These are phyloP conservation scores for Caenorhabditis remanei DNA, from an alignment of 1,140 invertebrate genomes.

Conservation along the genomic window DNA sequence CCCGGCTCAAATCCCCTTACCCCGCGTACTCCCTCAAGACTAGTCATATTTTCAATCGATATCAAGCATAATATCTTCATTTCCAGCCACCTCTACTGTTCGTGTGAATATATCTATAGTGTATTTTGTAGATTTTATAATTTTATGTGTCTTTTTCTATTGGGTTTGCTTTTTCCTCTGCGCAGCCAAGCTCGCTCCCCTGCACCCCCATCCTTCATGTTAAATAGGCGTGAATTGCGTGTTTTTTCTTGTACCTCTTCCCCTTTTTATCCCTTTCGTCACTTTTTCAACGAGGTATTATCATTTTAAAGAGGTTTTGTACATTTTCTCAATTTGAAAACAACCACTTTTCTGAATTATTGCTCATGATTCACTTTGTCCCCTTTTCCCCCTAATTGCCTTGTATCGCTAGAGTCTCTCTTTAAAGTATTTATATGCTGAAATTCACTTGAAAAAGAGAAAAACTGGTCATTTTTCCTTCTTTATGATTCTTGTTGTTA, in stretches of 20 bases:
- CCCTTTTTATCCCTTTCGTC: background rate
- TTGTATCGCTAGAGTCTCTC: background rate
- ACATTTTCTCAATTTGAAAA: background rate
- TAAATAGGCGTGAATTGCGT: slow-evolving; percentile 30
- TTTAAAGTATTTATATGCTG: slow-evolving; percentile 24
- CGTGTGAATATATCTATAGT: slow-evolving; percentile 22
- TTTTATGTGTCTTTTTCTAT: background rate
- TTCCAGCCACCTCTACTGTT: background rate
- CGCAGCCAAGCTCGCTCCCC: background rate
- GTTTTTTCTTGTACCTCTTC: background rate
- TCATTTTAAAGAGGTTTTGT: background rate
- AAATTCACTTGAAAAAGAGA: slow-evolving; percentile 46
- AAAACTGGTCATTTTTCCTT: slow-evolving; percentile 7
- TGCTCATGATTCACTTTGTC: slow-evolving; percentile 51
- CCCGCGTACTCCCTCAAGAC: too few relatives aligned
- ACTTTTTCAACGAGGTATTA: slow-evolving; percentile 15
- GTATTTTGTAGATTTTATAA: too few relatives aligned
- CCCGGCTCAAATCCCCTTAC: background rate
- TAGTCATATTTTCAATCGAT: slow-evolving; percentile 42
- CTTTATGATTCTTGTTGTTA: slow-evolving; percentile 45
- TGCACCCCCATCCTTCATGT: background rate
- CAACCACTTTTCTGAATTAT: slow-evolving; percentile 10
- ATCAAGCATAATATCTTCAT: slow-evolving; percentile 43
- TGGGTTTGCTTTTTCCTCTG: background rate
- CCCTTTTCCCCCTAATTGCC: background rate